Base-by-base conservation (phyloP, 2,888 invertebrate species). In the Anagyrus pseudococci region DNA sequence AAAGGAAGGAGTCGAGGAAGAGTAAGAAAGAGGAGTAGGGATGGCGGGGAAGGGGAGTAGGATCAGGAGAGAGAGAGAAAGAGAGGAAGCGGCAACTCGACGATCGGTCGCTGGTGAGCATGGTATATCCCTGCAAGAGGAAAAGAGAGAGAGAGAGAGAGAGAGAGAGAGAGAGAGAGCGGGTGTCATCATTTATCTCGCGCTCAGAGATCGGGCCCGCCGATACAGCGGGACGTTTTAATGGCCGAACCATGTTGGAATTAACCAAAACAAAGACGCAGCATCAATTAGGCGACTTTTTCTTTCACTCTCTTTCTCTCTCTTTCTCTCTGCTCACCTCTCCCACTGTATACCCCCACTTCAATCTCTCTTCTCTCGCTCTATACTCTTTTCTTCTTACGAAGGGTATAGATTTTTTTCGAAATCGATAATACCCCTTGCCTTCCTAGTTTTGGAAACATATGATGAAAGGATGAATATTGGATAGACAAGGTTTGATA, bases 211-310 rank as follows among this genome's bases (percentile, higher is more conserved):
- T 85, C 85, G 84, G 84, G 81, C 82, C 79, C 77, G 76, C 83
- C 84, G 85, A 85, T 85, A 85, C 82, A 82, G 81, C 75, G 82
- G 84, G 85, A 86, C 86, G 84, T 85, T 86, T 86, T 87, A 87
- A 87, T 87, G 87, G 87, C 84, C 85, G 85, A 87, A 87, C 86
- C 86, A 84, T 87, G 87, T 87, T 84, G 84, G 83, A 83, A 86
- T 86, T 86, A 86, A 86, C 85, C 85, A 85, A 86, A 86, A 86
- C 85, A 85, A 86, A 83, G 86, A 85, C 86, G 85, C 86, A 86
- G 86, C 87, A 86, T 86, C 86, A 86, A 87, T 86, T 86, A 87
- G 85, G 84, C 81, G 82, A 83, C 64, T 66, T 68, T 65, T 58
- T 64, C 62, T 61, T 66, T 62, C 26, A 58, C 64, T 63, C 64